Percentiles rank a stretch among this genome's conserved stretches.
Evolutionary conservation across 30 jellyfish, hydroid and myxozoan species (phyloP).

Genomic region (Cassiopea andromeda): DNA sequence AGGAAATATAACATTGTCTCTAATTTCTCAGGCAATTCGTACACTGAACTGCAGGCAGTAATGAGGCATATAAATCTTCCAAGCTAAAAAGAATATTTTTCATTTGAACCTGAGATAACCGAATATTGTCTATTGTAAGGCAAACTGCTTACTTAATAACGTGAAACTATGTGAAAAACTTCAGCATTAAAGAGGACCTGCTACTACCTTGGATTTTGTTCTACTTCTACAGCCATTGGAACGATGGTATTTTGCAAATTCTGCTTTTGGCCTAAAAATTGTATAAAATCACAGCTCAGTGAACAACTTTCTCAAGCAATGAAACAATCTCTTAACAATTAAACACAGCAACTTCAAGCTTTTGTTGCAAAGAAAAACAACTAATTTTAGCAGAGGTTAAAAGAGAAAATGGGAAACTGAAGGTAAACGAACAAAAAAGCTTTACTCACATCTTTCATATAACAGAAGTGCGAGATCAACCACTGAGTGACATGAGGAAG

Average conservation of each 20-base stretch:
- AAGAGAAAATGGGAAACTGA: too few relatives aligned
- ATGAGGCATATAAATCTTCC: too few relatives aligned
- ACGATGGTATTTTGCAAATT: not conserved
- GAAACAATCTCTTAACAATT: not conserved
- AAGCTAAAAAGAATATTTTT: too few relatives aligned
- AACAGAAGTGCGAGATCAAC: not conserved
- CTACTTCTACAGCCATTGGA: not conserved
- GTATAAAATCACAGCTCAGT: not conserved
- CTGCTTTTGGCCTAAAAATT: not conserved
- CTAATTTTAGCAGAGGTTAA: not conserved
- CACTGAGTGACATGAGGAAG: not conserved
- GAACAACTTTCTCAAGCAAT: too few relatives aligned
- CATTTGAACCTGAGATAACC: too few relatives aligned
- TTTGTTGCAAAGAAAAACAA: not conserved
- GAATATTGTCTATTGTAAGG: too few relatives aligned
- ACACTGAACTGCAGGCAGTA: too few relatives aligned
- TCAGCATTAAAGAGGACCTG: not conserved
- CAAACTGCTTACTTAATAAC: too few relatives aligned
- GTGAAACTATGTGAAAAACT: too few relatives aligned
- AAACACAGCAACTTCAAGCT: not conserved
- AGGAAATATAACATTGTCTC: too few relatives aligned
- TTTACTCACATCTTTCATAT: conserved; percentile 3
- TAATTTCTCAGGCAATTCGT: too few relatives aligned
- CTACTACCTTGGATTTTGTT: not conserved
- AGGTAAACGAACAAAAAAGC: not conserved